Conservation (phyloP, 2,797 vertebrate species). For the Odontamblyopus lacepedii region DNA sequence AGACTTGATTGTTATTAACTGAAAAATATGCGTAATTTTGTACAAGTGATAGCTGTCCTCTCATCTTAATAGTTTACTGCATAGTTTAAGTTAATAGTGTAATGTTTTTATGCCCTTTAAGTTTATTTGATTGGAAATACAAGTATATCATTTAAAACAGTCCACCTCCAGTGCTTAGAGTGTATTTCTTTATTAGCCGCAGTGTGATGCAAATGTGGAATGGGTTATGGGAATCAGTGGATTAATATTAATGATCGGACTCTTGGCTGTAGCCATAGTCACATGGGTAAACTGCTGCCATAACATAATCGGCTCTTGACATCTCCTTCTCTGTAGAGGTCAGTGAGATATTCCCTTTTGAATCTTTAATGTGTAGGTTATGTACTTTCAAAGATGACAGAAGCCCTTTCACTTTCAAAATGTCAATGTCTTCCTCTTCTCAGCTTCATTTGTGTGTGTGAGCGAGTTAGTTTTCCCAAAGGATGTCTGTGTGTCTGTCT, state of each 20-base stretch:
- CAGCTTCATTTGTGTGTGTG: conserved; percentile 46
- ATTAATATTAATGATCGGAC: conserved; percentile 28
- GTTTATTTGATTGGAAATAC: neutral
- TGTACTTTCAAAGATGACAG: conserved; percentile 44
- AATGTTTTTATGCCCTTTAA: neutral
- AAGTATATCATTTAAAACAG: neutral
- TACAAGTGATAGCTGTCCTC: neutral
- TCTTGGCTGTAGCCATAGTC: conserved; percentile 31
- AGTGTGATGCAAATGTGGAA: conserved; percentile 16
- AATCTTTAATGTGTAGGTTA: conserved; percentile 57
- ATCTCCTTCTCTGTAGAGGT: conserved; percentile 51
- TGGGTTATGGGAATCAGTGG: conserved; percentile 29
- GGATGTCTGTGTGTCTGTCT: conserved; percentile 29
- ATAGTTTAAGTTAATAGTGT: neutral
- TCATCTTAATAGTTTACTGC: neutral
- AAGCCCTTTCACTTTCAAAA: conserved; percentile 49
- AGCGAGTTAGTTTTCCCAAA: conserved; percentile 36
- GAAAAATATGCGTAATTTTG: too few species aligned
- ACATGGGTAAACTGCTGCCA: conserved; percentile 36
- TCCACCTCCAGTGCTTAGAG: neutral
- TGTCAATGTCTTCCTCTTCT: conserved; percentile 61
- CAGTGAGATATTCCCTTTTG: conserved; percentile 52
- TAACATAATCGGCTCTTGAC: conserved; percentile 53
- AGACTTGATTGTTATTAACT: too few species aligned
- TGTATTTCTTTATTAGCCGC: neutral